Evolutionary conservation across 1,140 invertebrate species (phyloP).

Genomic region (Rhagoletis pomonella): DNA sequence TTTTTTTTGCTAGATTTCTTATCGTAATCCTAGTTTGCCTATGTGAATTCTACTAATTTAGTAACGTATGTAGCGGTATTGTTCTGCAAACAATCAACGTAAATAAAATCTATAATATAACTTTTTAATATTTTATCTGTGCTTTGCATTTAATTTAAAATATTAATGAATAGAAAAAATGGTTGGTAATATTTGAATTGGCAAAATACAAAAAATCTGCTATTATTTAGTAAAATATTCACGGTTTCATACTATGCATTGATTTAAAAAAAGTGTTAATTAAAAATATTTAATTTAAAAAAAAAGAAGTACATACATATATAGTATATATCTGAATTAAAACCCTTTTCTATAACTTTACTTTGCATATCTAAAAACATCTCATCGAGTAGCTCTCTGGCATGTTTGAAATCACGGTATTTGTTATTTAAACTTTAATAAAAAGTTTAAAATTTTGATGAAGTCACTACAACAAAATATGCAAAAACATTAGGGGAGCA

Average conservation of each 20-base stretch:
- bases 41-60: constrained; percentile 4
- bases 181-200: too few relatives aligned
- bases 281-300: too few relatives aligned
- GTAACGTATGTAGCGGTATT: not conserved
- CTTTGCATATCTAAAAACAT: not conserved
- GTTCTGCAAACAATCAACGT: not conserved
- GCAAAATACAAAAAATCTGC: too few relatives aligned
- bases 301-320: too few relatives aligned
- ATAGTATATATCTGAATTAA: too few relatives aligned
- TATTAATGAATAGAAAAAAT: not conserved
- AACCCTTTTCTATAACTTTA: too few relatives aligned
- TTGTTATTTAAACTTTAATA: constrained; percentile 59
- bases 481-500: not conserved
- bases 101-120: too few relatives aligned
- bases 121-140: not conserved
- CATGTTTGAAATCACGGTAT: not conserved
- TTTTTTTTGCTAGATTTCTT: not conserved
- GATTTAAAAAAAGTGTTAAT: too few relatives aligned
- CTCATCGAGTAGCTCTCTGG: not conserved
- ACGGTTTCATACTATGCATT: too few relatives aligned
- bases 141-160: not conserved
- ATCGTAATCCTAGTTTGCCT: not conserved
- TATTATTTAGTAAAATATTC: too few relatives aligned
- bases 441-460: constrained; percentile 62
- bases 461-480: not conserved